Evolutionary conservation across 1,140 invertebrate species (phyloP), one percentile per base, ranked within the genome.

Genomic region (Pinna nobilis): DNA sequence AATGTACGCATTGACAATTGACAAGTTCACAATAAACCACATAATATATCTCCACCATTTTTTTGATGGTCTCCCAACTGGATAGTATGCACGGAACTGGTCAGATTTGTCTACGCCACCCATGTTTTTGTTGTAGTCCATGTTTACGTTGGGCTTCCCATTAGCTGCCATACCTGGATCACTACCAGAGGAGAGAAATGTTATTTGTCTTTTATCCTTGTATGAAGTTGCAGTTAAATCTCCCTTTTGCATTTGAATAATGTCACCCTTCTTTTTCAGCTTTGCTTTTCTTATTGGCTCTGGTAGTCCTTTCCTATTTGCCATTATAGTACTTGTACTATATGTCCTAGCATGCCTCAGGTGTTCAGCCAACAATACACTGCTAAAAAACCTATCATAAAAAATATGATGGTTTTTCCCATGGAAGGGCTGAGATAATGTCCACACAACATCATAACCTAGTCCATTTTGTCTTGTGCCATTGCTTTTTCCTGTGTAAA

Each of bases 31-130:
- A 9, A 66, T 28, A 41, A 41, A 68, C 39, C 49, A 49, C 25
- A 68, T 20, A 7, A 68, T 3, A 30, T 28, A 68, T 41, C 35
- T 39, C 65, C 50, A 68, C 35, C 51, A 68, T 11, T 68, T 68
- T 55, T 53, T 68, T 1, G 33, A 28, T 25, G 5, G 25, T 23
- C 65, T 53, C 1, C 65, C 65, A 39, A 55, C 50, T n/a, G 65
- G 65, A 55, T 39, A 55, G 11, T 68, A 49, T 18, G 65, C 6
- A 4, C 65, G 13, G 0, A 55, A n/a, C 37, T 68, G 65, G 15
- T 39, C 37, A 55, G 39, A 68, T 0, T 35, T 37, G 30, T 68
- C 65, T 35, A 68, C 50, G n/a, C 65, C 65, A 32, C 61, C 18
- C 6, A 64, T 41, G 32, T 47, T 1, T 7, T 47, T 32, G 9